A percentile compares a stretch with the other conserved stretches of the same genome.
Evolutionary conservation across 2,797 vertebrate genomes (phyloP).

Genomic region (Enoplosus armatus): DNA sequence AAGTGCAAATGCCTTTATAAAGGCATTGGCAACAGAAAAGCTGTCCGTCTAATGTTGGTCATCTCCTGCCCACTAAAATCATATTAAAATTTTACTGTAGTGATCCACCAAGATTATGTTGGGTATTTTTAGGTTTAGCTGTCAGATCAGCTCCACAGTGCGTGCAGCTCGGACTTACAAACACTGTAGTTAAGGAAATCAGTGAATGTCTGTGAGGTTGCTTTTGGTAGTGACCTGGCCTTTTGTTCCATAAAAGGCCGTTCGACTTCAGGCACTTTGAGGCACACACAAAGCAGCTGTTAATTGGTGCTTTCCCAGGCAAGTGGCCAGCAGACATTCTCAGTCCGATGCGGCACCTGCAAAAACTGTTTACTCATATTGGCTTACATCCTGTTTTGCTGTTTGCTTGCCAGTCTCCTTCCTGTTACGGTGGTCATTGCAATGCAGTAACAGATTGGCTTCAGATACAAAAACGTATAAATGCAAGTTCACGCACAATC

Average conservation of each 20-base stretch:
- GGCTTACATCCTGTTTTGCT: constrained; percentile 82
- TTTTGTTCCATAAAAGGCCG: constrained; percentile 56
- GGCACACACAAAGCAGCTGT: constrained; percentile 58
- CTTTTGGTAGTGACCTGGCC: constrained; percentile 39
- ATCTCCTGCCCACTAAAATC: constrained; percentile 41
- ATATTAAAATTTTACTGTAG: constrained; percentile 42
- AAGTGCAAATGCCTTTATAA: constrained; percentile 44
- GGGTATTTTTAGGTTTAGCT: constrained; percentile 27
- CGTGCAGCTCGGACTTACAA: constrained; percentile 22
- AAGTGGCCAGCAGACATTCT: constrained; percentile 67
- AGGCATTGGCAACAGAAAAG: constrained; percentile 24
- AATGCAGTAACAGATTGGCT: constrained; percentile 48
- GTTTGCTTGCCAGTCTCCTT: constrained; percentile 74
- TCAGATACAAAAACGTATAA: constrained; percentile 45
- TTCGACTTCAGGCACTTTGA: constrained; percentile 62
- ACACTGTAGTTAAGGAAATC: constrained; percentile 14
- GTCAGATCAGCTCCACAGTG: constrained; percentile 23
- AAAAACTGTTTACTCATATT: constrained; percentile 69
- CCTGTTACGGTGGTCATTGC: constrained; percentile 70
- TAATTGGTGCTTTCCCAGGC: constrained; percentile 79
- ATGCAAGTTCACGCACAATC: constrained; percentile 32
- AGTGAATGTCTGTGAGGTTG: constrained; percentile 6
- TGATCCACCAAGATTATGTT: constrained; percentile 38
- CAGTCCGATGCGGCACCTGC: constrained; percentile 69
- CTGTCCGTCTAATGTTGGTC: constrained; percentile 22